A percentile compares a stretch with the other conserved stretches of the same genome.
phyloP scores from a whole-genome alignment of 1,140 invertebrate genomes.

The Metopolophium dirhodum region DNA sequence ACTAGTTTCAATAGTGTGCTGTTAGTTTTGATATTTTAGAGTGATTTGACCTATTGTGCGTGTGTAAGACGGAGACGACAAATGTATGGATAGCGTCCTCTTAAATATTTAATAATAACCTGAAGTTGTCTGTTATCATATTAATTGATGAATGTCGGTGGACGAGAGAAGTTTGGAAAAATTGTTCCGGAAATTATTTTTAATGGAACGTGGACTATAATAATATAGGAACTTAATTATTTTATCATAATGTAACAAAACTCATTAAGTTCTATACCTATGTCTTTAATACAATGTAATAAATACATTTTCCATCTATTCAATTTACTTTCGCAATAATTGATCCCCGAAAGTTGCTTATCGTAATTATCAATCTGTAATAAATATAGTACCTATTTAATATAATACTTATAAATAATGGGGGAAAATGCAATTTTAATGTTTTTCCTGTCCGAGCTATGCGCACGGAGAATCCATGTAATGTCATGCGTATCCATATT shows the following conservation, averaged over 20 bases:
- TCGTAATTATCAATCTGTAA: conserved; percentile 33
- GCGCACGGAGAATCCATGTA: not conserved
- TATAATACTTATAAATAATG: not conserved
- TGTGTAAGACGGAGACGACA: too few species aligned
- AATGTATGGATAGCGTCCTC: not conserved
- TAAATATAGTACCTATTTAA: not conserved
- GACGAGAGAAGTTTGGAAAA: not conserved
- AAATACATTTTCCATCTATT: conserved; percentile 2
- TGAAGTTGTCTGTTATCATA: not conserved
- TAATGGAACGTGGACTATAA: not conserved
- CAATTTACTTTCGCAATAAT: conserved; percentile 18
- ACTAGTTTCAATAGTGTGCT: too few species aligned
- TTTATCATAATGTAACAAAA: not conserved
- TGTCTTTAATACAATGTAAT: not conserved
- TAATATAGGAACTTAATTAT: not conserved
- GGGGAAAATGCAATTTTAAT: not conserved
- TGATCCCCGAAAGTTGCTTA: conserved; percentile 20
- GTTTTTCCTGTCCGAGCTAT: not conserved
- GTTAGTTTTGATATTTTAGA: too few species aligned
- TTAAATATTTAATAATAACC: not conserved
- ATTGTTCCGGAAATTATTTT: not conserved
- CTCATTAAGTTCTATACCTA: not conserved
- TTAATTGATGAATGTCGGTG: not conserved
- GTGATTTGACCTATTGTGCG: too few species aligned
- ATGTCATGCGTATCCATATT: not conserved